Evolutionary conservation across 2,797 vertebrate genomes (phyloP), one percentile per base, ranked within the genome.

Genomic region (Protosalanx chinensis): DNA sequence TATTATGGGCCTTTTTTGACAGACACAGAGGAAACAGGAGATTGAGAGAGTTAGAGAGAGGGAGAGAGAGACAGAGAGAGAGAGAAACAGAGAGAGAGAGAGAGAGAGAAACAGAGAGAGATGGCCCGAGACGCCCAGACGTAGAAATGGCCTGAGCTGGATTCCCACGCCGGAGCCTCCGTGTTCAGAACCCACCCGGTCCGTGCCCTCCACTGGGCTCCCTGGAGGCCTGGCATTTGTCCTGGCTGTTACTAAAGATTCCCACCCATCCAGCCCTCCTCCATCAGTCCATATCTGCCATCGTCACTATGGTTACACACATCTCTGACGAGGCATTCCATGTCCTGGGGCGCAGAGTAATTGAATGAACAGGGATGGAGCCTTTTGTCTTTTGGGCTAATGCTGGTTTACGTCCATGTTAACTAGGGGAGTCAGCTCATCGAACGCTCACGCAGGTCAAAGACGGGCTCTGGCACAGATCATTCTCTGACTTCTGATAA

Each of bases 301-400:
- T 78, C 69, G 72, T 76, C 61, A 5, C 79, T 74, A 78, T 81
- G 76, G 76, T 76, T 78, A 78, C 79, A 72, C 58, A 72, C 76
- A 68, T 76, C 13, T 7, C 41, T 66, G 79, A 76, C 6, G 51
- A 64, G 8, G 57, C 71, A 74, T 66, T 70, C 70, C 67, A 37
- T 59, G 49, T 68, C 72, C 76, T 1, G 62, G 70, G 64, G 73
- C 65, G 61, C 32, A 18, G 60, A 60, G 57, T 67, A 46, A 63
- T 53, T 20, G 65, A 29, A 75, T 46, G 20, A n/a, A 35, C 67
- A 35, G 10, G 16, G 41, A 46, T 46, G 41, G 13, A 46, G 41
- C 41, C 41, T 46, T 46, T 46, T 46, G 12, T 46, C 41, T 46
- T 46, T 3, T 0, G 41, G 41, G 7, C 41, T 2, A 13, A 13